These are phyloP conservation scores for Dryocosmus kuriphilus DNA, from an alignment of 2,888 invertebrate species.

Conservation along the genomic window DNA sequence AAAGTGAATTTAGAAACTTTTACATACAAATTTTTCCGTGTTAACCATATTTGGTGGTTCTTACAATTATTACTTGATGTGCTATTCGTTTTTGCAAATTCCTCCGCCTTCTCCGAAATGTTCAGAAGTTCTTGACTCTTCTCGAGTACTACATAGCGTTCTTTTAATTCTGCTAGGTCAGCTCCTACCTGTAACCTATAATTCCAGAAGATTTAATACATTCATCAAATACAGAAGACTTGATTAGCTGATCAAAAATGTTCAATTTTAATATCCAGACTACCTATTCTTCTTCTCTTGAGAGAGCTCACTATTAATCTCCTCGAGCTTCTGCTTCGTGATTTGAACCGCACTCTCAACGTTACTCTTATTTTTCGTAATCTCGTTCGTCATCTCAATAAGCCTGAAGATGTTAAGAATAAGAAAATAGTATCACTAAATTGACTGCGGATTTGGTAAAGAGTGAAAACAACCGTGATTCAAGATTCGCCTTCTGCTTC, in stretches of 20 bases:
- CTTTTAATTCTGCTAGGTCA: conserved; percentile 51
- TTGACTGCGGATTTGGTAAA: conserved; percentile 9
- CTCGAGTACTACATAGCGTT: conserved; percentile 57
- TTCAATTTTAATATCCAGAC: background rate
- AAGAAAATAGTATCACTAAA: conserved; percentile 9
- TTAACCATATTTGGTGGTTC: background rate
- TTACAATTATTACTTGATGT: background rate
- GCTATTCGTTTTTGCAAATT: conserved; percentile 48
- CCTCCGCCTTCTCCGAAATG: conserved; percentile 52
- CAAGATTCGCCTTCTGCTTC: conserved; percentile 67
- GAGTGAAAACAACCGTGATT: conserved; percentile 62
- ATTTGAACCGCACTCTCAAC: conserved; percentile 53
- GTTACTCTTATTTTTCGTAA: conserved; percentile 61
- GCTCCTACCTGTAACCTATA: conserved; percentile 56
- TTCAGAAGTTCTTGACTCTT: conserved; percentile 62
- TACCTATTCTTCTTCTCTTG: conserved; percentile 61
- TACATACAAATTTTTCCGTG: background rate
- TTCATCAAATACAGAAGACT: background rate
- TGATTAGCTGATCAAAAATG: conserved; percentile 2
- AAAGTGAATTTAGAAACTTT: conserved; percentile 14
- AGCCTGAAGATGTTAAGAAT: conserved; percentile 57
- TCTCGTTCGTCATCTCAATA: conserved; percentile 63
- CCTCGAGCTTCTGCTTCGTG: conserved; percentile 56
- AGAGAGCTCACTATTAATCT: conserved; percentile 46
- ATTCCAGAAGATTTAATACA: background rate